Evolutionary conservation across 2,797 vertebrate species (phyloP).

Genomic region (Synaphobranchus kaupii): DNA sequence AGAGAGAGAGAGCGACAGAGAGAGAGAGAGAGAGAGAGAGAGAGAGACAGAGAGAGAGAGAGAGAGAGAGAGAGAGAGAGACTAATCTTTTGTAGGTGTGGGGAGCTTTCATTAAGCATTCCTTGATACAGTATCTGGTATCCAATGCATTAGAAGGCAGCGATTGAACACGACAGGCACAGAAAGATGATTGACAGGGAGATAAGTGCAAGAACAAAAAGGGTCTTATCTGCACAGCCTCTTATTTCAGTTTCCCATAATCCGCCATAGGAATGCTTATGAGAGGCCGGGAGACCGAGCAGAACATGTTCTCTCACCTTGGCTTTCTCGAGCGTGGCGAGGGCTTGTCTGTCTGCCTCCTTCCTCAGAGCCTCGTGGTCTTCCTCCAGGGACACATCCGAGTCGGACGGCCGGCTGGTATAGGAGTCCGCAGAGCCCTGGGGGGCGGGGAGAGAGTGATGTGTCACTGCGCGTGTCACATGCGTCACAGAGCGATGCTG

Average conservation of each 20-base stretch:
- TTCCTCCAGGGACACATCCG: slow-evolving; percentile 95
- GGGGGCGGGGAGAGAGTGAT: slow-evolving; percentile 26
- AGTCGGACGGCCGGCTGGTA: slow-evolving; percentile 95
- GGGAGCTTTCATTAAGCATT: not conserved
- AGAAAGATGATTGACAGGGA: not conserved
- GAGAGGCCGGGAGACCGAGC: not conserved
- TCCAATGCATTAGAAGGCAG: not conserved
- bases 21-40: slow-evolving; percentile 14
- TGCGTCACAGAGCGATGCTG: not conserved
- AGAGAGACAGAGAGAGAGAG: not conserved
- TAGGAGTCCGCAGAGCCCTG: slow-evolving; percentile 98
- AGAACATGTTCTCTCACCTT: slow-evolving; percentile 76
- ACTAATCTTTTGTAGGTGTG: not conserved
- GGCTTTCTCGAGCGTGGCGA: slow-evolving; percentile 96
- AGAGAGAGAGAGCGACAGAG: not conserved
- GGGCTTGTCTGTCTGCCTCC: slow-evolving; percentile 93
- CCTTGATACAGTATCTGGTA: not conserved
- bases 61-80: not conserved
- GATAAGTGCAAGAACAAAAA: not conserved
- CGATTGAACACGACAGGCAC: not conserved
- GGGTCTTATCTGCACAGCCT: not conserved
- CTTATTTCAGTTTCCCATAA: not conserved
- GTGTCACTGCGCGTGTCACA: not conserved
- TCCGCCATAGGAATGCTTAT: not conserved
- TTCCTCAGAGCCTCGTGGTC: slow-evolving; percentile 93